Percentiles rank a stretch among this genome's conserved stretches.
Conservation (phyloP, 1,140 invertebrate genomes). For the Eupeodes corollae region DNA sequence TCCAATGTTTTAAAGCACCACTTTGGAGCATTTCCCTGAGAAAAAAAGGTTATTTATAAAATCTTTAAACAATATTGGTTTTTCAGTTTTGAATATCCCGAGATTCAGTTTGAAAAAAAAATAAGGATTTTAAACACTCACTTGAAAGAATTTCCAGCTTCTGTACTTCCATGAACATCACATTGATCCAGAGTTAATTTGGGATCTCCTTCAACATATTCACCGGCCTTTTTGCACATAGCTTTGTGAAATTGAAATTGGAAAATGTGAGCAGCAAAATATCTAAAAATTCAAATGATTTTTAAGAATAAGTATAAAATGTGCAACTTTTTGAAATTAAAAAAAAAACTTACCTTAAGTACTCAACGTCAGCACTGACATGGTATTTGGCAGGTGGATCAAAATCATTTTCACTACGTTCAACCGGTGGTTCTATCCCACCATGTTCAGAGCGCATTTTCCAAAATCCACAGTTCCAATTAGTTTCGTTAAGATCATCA, state of each 20-base stretch:
- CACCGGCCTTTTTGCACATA: conserved; percentile 45
- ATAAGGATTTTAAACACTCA: not conserved
- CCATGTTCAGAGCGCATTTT: conserved; percentile 43
- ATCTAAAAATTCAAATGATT: conserved; percentile 35
- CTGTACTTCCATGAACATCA: conserved; percentile 44
- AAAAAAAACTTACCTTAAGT: conserved; percentile 18
- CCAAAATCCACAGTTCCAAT: conserved; percentile 52
- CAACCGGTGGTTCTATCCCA: conserved; percentile 45
- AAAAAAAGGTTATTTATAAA: conserved; percentile 23
- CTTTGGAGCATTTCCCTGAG: conserved; percentile 21
- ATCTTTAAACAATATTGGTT: conserved; percentile 9
- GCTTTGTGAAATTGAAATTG: conserved; percentile 55
- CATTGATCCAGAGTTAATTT: conserved; percentile 43
- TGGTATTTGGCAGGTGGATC: conserved; percentile 55
- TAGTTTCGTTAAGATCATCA: conserved; percentile 36
- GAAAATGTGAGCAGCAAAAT: conserved; percentile 48
- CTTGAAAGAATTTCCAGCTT: conserved; percentile 34
- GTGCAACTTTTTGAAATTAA: not conserved
- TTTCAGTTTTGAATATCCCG: not conserved
- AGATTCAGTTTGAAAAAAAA: not conserved
- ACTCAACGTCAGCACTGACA: conserved; percentile 44
- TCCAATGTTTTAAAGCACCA: conserved; percentile 48
- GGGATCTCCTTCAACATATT: conserved; percentile 39
- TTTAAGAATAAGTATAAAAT: not conserved
- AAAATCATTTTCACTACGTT: conserved; percentile 43